phyloP scores from a whole-genome alignment of 2,888 invertebrate genomes.

The Pyrrhosoma nymphula region DNA sequence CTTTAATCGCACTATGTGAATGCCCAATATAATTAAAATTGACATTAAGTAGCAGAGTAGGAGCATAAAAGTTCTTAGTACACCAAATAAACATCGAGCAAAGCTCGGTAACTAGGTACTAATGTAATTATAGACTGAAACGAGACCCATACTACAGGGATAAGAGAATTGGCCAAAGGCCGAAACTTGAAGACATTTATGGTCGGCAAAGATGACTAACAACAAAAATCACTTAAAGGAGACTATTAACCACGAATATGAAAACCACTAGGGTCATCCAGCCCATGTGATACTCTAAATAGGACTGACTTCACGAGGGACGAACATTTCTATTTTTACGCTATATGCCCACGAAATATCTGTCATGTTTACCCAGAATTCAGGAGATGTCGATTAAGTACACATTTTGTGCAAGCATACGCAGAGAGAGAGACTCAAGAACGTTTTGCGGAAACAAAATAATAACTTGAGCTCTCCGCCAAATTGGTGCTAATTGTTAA shows the following conservation, averaged over 20 bases:
- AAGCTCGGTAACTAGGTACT: background rate
- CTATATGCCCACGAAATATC: background rate
- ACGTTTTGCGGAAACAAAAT: too few relatives aligned
- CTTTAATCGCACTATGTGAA: too few relatives aligned
- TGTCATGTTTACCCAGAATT: background rate
- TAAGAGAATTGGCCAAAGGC: background rate
- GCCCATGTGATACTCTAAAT: background rate
- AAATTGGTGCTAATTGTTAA: too few relatives aligned
- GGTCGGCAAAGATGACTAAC: background rate
- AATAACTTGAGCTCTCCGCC: too few relatives aligned
- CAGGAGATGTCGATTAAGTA: background rate
- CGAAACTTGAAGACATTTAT: background rate
- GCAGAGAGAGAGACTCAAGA: background rate
- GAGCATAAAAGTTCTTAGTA: too few relatives aligned
- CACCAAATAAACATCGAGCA: too few relatives aligned
- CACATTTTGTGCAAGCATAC: background rate
- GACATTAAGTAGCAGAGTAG: too few relatives aligned
- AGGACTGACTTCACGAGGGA: background rate
- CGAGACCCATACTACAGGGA: background rate
- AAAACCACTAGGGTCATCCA: background rate
- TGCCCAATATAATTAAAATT: too few relatives aligned
- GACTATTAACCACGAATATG: background rate
- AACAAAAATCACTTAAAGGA: background rate
- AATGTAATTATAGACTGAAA: background rate
- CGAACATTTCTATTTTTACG: background rate